phyloP scores from a whole-genome alignment of 2,797 vertebrate genomes.

The Microcaecilia unicolor region DNA sequence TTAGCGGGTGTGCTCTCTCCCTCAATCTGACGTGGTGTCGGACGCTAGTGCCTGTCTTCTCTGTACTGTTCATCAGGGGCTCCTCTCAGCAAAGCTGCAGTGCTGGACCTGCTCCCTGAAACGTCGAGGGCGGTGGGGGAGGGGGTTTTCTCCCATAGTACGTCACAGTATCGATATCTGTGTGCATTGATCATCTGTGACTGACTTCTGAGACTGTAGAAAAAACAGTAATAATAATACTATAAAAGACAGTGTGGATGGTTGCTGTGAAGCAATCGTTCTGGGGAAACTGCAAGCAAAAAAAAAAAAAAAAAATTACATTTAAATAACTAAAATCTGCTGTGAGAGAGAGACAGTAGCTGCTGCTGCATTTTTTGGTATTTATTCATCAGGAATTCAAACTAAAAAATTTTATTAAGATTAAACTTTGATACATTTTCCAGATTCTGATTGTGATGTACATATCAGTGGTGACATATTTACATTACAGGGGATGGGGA shows the following conservation, averaged over 20 bases:
- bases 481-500: too few species aligned
- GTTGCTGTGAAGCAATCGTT: conserved; percentile 67
- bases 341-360: conserved; percentile 75
- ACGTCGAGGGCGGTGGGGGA: too few species aligned
- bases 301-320: too few species aligned
- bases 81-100: conserved; percentile 65
- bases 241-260: conserved; percentile 57
- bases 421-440: conserved; percentile 98
- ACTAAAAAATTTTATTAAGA: conserved; percentile 84
- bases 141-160: conserved; percentile 71
- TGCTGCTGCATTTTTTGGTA: conserved; percentile 76
- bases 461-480: conserved; percentile 80
- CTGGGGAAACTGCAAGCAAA: conserved; percentile 61
- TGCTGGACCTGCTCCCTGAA: conserved; percentile 72
- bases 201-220: conserved; percentile 64
- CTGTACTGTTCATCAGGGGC: conserved; percentile 64
- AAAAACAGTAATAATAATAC: conserved; percentile 50
- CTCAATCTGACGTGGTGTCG: conserved; percentile 69
- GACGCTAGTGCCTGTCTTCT: conserved; percentile 72
- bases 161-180: conserved; percentile 77
- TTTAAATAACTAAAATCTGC: too few species aligned
- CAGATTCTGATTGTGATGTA: conserved; percentile 82
- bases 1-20: conserved; percentile 50
- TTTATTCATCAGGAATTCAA: conserved; percentile 84
- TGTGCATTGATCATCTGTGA: conserved; percentile 72